These are phyloP conservation scores for Myrmecophaga tridactyla DNA, from an alignment of 2,113 vertebrate genomes.

Conservation along the genomic window DNA sequence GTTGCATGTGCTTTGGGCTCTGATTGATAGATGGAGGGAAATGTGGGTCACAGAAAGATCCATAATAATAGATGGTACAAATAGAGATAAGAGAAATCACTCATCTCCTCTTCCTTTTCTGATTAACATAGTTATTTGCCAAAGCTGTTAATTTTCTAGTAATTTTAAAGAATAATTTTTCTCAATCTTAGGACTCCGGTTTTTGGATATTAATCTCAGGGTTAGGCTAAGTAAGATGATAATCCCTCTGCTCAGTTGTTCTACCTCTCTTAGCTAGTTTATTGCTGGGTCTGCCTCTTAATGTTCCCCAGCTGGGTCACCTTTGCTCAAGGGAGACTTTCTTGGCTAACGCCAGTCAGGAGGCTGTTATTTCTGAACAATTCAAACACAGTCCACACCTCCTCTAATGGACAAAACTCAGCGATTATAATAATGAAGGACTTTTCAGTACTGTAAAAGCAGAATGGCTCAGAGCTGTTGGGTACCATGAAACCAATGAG, in stretches of 20 bases:
- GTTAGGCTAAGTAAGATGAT: constrained; percentile 9
- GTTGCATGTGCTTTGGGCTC: not conserved
- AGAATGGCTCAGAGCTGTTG: constrained; percentile 6
- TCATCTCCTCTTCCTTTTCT: not conserved
- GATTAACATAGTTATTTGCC: constrained; percentile 26
- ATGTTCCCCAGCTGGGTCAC: constrained; percentile 39
- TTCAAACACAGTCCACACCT: constrained; percentile 30
- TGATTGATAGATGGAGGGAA: not conserved
- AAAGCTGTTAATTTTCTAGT: constrained; percentile 38
- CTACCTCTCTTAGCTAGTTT: constrained; percentile 12
- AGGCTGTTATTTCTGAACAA: constrained; percentile 54
- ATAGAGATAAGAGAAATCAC: not conserved
- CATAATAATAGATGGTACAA: not conserved
- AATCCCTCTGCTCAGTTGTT: not conserved
- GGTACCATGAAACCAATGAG: not conserved
- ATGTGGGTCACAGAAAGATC: not conserved
- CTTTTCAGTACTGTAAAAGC: constrained; percentile 58
- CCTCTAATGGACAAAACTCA: not conserved
- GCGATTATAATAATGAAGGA: constrained; percentile 29
- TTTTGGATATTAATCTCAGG: constrained; percentile 46
- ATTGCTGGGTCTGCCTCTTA: constrained; percentile 37
- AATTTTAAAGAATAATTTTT: not conserved
- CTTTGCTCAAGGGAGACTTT: constrained; percentile 50
- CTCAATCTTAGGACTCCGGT: not conserved
- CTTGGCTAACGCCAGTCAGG: not conserved